Evolutionary conservation across 1,140 invertebrate species (phyloP).

Genomic region (Antheraea mylitta): DNA sequence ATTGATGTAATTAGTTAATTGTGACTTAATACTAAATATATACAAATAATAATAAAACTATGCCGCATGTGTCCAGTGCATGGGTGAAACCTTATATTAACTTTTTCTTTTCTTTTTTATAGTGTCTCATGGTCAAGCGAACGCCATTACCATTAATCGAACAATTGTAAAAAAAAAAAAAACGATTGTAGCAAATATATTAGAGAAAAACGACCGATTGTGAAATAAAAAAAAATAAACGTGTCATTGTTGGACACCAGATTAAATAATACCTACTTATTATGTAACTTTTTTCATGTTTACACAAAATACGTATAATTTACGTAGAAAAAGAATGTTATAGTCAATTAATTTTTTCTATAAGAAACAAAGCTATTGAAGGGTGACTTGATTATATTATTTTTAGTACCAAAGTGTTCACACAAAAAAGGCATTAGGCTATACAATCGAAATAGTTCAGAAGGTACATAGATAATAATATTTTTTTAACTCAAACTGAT

Average conservation of each 20-base stretch:
- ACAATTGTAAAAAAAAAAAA: slow-evolving; percentile 4
- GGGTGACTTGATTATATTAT: too few species aligned
- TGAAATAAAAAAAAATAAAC: neutral
- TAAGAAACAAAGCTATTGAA: too few species aligned
- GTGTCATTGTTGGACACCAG: neutral
- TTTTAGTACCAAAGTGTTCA: too few species aligned
- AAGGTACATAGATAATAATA: too few species aligned
- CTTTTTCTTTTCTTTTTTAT: slow-evolving; percentile 10
- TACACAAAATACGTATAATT: neutral
- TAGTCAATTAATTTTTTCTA: too few species aligned
- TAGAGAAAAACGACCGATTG: neutral
- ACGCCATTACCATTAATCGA: neutral
- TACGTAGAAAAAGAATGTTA: too few species aligned
- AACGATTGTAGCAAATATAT: neutral
- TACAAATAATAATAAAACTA: too few species aligned
- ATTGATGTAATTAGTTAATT: too few species aligned
- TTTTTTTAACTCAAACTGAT: too few species aligned
- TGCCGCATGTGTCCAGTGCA: neutral
- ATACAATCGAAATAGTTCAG: too few species aligned
- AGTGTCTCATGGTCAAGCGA: neutral
- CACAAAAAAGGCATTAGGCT: too few species aligned
- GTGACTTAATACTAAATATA: neutral
- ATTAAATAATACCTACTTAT: neutral
- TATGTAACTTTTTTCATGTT: neutral
- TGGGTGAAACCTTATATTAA: neutral